Base-by-base conservation (phyloP, 2,888 invertebrate genomes). In the Eumerus sabulonum region DNA sequence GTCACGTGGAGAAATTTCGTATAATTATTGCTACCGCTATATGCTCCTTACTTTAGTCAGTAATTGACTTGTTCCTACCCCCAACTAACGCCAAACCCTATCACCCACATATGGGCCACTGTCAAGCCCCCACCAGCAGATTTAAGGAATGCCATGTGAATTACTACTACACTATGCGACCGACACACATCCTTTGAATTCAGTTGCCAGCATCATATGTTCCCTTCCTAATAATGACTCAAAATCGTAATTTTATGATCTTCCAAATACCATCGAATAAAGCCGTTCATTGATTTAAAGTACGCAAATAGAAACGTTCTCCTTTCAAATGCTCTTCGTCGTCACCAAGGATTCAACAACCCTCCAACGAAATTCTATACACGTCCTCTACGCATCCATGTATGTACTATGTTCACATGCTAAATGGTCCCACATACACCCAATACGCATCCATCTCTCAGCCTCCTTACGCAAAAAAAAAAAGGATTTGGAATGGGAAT, bases 251-350 rank as follows among this genome's bases (percentile, higher is more conserved):
- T 79, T 79, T 79, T 79, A 79, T 79, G 79, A 79, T 79, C 79
- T 79, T 63, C 74, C 42, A 79, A 79, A 74, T 74, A 74, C 79
- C 74, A 74, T 64, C 35, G 63, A 63, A 64, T 74, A 74, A 64
- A 79, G 74, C 68, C 68, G 56, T 74, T 79, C 74, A 79, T 79
- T 79, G 79, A 79, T 79, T 79, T 79, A 74, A 74, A 79, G 79
- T 79, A 79, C 60, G 40, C 79, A 74, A 74, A 74, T 79, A 79
- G 74, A 77, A 79, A 76, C 60, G 45, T 64, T 76, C 42, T 18
- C 14, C 42, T 27, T 7, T 27, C 35, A 53, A 42, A 47, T 45
- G 9, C 45, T 11, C 19, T 18, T 71, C 57, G 48, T 76, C 60
- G 68, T 70, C 27, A 7, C 27, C 79, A 79, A 59, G 63, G 74